Evolutionary conservation across 2,888 invertebrate genomes (phyloP).

Genomic region (Troides oblongomaculatus): DNA sequence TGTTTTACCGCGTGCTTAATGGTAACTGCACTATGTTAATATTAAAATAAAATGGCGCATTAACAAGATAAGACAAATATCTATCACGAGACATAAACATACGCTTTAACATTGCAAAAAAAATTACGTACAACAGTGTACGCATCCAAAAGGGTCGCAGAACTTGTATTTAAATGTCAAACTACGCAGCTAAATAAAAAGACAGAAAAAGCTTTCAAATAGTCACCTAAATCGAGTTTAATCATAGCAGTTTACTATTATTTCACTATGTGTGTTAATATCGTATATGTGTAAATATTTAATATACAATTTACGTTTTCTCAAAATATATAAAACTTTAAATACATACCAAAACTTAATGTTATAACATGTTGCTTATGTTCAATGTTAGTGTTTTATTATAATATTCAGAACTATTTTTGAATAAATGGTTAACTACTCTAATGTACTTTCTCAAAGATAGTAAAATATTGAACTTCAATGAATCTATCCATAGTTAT

Average conservation of each 20-base stretch:
- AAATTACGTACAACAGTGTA: slow-evolving; percentile 2
- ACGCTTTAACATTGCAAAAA: neutral
- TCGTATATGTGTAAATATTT: neutral
- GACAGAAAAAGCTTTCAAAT: slow-evolving; percentile 3
- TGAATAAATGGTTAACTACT: no score
- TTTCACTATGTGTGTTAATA: neutral
- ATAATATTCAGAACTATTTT: no score
- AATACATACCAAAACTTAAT: no score
- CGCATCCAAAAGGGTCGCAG: slow-evolving; percentile 1
- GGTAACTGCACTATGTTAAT: slow-evolving; percentile 6
- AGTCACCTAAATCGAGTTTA: neutral
- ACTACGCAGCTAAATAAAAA: slow-evolving; percentile 13
- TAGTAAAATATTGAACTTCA: no score
- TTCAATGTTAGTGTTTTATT: no score
- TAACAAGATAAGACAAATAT: neutral
- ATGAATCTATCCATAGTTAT: no score
- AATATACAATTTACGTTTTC: neutral
- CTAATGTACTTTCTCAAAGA: no score
- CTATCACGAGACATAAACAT: neutral
- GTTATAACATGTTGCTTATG: no score
- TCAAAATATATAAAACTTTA: neutral
- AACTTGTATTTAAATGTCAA: slow-evolving; percentile 32
- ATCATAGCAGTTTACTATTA: neutral
- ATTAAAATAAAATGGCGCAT: slow-evolving; percentile 23
- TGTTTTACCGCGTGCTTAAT: slow-evolving; percentile 26